A percentile compares a stretch with the other conserved stretches of the same genome.
phyloP scores from a whole-genome alignment of 2,888 invertebrate species.

The Axea sp. region DNA sequence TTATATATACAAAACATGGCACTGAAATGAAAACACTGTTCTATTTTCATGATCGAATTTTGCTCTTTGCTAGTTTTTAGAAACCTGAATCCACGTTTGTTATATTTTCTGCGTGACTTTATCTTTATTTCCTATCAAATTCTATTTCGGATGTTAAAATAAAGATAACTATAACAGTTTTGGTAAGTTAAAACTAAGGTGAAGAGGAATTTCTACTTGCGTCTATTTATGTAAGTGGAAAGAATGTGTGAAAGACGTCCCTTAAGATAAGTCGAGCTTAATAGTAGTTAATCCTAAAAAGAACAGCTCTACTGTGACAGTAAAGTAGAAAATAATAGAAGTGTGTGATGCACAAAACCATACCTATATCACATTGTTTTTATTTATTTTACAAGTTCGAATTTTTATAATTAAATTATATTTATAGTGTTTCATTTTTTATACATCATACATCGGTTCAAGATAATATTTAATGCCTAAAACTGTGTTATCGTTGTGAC shows the following conservation, averaged over 20 bases:
- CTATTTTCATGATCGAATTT: conserved; percentile 11
- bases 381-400: no score
- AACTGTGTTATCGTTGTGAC: no score
- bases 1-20: no score
- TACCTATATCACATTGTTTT: no score
- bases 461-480: no score
- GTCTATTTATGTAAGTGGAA: conserved; percentile 29
- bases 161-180: conserved; percentile 37
- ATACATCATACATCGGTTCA: no score
- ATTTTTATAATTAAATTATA: no score
- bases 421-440: no score
- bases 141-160: conserved; percentile 38
- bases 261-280: conserved; percentile 32
- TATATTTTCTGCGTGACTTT: conserved; percentile 22
- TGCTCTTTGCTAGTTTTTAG: conserved; percentile 10
- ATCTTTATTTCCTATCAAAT: conserved; percentile 44
- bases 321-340: conserved; percentile 20
- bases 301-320: no score
- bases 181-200: conserved; percentile 18
- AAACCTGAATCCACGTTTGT: conserved; percentile 15
- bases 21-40: conserved; percentile 30
- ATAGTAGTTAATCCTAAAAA: conserved; percentile 27
- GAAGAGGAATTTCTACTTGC: conserved; percentile 32
- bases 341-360: no score
- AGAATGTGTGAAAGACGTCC: conserved; percentile 20